These are phyloP conservation scores for Anorthoa munda DNA, from an alignment of 2,888 invertebrate genomes.

Conservation along the genomic window DNA sequence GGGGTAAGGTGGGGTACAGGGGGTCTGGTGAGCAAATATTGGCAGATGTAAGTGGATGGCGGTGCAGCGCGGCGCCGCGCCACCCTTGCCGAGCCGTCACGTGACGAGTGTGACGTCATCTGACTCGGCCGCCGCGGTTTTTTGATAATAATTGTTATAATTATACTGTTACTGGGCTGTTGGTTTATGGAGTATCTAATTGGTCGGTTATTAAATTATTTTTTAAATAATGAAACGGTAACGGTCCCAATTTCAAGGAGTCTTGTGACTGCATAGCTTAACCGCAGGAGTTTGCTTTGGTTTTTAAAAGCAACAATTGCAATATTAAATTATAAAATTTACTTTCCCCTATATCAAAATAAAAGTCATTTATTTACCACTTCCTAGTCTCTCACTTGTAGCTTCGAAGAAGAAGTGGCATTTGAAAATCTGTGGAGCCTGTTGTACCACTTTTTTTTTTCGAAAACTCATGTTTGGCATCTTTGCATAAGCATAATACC, in stretches of 20 bases:
- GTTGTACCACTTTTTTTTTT: no score
- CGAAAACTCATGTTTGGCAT: no score
- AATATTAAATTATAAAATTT: neutral
- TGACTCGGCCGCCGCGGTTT: constrained; percentile 55
- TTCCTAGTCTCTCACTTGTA: no score
- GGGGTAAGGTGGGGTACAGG: constrained; percentile 71
- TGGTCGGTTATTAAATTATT: neutral
- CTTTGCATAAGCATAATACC: no score
- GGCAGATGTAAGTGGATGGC: constrained; percentile 93
- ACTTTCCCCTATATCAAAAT: no score
- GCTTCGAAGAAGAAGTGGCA: no score
- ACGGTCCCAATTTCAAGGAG: neutral
- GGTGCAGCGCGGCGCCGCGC: constrained; percentile 75
- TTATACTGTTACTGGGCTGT: constrained; percentile 21
- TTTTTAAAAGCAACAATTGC: neutral
- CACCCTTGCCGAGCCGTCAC: constrained; percentile 67
- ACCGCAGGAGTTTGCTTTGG: no score
- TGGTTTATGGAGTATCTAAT: constrained; percentile 10
- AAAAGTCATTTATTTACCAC: no score
- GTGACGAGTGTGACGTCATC: constrained; percentile 82
- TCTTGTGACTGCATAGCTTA: no score
- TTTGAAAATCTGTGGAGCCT: no score
- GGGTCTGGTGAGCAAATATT: constrained; percentile 90
- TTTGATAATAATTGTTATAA: constrained; percentile 63
- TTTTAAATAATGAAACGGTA: neutral